Conservation (phyloP, 1,140 invertebrate genomes). For the Zaprionus ornatus region DNA sequence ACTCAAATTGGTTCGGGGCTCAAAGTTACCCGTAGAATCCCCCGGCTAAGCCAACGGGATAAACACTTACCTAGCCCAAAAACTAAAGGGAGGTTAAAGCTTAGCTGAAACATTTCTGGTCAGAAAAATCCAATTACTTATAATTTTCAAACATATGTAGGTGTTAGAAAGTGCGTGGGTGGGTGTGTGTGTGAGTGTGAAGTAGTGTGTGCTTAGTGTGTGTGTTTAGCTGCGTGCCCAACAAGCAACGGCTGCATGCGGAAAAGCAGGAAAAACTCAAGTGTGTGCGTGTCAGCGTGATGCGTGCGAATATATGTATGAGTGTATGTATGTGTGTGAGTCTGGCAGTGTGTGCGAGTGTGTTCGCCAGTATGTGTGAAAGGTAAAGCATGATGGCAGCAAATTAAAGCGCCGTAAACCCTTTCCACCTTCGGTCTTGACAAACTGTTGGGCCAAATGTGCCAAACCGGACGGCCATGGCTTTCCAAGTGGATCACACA, state of each 20-base stretch:
- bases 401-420: slow-evolving; percentile 50
- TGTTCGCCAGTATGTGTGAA: background rate
- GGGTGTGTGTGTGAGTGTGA: background rate
- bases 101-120: slow-evolving; percentile 19
- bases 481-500: slow-evolving; percentile 6
- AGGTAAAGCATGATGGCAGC: slow-evolving; percentile 46
- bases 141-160: slow-evolving; percentile 27
- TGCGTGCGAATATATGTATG: background rate
- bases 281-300: slow-evolving; percentile 11
- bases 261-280: slow-evolving; percentile 13
- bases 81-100: background rate
- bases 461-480: slow-evolving; percentile 12
- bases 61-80: slow-evolving; percentile 27
- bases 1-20: slow-evolving; percentile 9
- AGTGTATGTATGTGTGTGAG: background rate
- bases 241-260: slow-evolving; percentile 29
- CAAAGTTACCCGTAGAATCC: background rate
- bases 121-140: slow-evolving; percentile 49
- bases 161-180: slow-evolving; percentile 1
- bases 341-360: background rate
- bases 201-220: slow-evolving; percentile 2
- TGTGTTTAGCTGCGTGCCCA: slow-evolving; percentile 31
- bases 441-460: slow-evolving; percentile 41
- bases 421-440: slow-evolving; percentile 31
- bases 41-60: slow-evolving; percentile 17